phyloP scores from a whole-genome alignment of 2,888 invertebrate genomes.

The Pammene aurita region DNA sequence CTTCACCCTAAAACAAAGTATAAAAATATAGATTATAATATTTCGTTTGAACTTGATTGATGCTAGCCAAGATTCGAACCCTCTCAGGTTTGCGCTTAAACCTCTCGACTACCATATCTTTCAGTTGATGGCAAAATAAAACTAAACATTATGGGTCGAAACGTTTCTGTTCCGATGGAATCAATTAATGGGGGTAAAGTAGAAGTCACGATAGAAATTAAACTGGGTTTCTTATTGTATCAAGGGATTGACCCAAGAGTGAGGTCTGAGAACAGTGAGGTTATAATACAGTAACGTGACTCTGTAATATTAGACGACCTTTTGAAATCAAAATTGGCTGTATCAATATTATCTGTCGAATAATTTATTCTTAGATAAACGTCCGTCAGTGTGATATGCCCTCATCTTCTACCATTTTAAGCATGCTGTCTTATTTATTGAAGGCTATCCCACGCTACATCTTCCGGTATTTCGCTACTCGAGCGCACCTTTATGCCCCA shows the following conservation, averaged over 20 bases:
- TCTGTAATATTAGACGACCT: not conserved
- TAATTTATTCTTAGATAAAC: too few species aligned
- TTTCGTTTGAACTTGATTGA: too few species aligned
- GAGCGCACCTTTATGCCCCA: slow-evolving; percentile 6
- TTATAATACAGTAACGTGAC: slow-evolving; percentile 2
- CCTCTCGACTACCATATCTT: not conserved
- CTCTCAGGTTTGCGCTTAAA: not conserved
- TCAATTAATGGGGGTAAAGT: slow-evolving; percentile 63
- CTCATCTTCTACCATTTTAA: too few species aligned
- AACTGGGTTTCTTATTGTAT: slow-evolving; percentile 61
- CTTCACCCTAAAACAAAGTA: too few species aligned
- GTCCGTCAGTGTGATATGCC: too few species aligned
- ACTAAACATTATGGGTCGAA: slow-evolving; percentile 9
- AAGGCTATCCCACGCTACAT: slow-evolving; percentile 9
- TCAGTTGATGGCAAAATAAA: slow-evolving; percentile 6
- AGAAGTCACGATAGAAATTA: slow-evolving; percentile 66
- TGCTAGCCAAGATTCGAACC: too few species aligned
- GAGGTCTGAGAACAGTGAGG: slow-evolving; percentile 31
- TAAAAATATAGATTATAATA: too few species aligned
- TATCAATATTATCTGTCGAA: too few species aligned
- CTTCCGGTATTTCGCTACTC: not conserved
- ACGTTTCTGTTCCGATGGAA: slow-evolving; percentile 52
- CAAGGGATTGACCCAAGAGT: slow-evolving; percentile 50
- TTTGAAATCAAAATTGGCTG: too few species aligned
- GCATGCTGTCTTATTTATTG: too few species aligned